These are phyloP conservation scores for Seira musarum DNA, from an alignment of 2,888 invertebrate genomes.

Conservation along the genomic window DNA sequence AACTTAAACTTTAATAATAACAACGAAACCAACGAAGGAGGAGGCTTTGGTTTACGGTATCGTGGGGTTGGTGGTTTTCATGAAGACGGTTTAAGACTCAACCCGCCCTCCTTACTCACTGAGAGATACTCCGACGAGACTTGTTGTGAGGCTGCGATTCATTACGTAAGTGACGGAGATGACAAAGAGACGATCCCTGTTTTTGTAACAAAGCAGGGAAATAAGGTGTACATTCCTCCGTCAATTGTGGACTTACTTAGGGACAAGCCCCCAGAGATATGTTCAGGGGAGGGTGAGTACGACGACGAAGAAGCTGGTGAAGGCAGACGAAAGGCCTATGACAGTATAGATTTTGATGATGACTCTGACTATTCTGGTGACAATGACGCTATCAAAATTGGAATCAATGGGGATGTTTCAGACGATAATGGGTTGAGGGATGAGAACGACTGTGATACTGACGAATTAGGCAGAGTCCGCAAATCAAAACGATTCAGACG, in stretches of 20 bases:
- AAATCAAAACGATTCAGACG: background rate
- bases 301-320: conserved; percentile 34
- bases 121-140: conserved; percentile 42
- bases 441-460: background rate
- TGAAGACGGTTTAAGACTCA: conserved; percentile 8
- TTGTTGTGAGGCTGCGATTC: conserved; percentile 34
- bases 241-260: conserved; percentile 57
- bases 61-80: conserved; percentile 17
- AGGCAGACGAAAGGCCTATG: background rate
- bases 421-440: background rate
- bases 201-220: conserved; percentile 50
- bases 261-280: conserved; percentile 56
- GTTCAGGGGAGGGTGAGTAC: conserved; percentile 36
- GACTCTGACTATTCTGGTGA: conserved; percentile 32
- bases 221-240: conserved; percentile 58
- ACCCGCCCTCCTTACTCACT: background rate
- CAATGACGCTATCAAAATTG: conserved; percentile 22
- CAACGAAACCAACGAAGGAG: background rate
- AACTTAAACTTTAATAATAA: background rate
- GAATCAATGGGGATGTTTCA: background rate
- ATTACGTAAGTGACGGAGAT: conserved; percentile 47
- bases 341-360: conserved; percentile 11
- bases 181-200: conserved; percentile 45
- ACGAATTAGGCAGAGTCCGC: background rate
- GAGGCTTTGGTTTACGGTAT: conserved; percentile 32